Base-by-base conservation (phyloP, 2,888 invertebrate genomes). In the Aplocera efformata region DNA sequence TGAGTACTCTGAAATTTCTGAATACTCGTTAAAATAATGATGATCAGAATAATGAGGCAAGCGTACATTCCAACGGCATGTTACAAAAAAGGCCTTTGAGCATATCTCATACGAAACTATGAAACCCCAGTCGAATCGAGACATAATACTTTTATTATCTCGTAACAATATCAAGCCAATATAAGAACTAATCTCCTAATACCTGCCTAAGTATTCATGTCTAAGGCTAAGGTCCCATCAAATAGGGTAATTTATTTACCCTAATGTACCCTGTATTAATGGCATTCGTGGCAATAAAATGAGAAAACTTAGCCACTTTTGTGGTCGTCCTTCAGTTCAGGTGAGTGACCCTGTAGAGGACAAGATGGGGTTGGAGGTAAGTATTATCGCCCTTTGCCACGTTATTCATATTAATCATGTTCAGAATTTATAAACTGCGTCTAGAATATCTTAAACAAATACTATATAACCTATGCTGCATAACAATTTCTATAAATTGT, bases 171-270 rank as follows among this genome's bases (percentile, higher is more conserved):
- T 48, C 43, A 39, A 38, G 33, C 39, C 50, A 46, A 45, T 50
- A 39, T 32, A 39, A 47, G 45, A 48, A 44, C 48, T 50, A 53
- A 53, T 53, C 53, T 48, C 48, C 36, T 50, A 50, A 46, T 50
- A 53, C 52, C 53, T 48, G 45, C 28, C 39, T 34, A 41, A 50
- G 43, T 44, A 47, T 44, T 50, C 42, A 50, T 44, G 43, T 50
- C 39, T 39, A 23, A 31, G 33, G 13, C 13, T 17, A 17, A 33
- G 34, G 26, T 32, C 32, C 42, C 26, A 47, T 50, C 42, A 50
- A 46, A 46, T 32, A 40, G 41, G 47, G 44, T 47, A 47, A 45
- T 41, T 48, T 51, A 51, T 48, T 42, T 41, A 48, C 40, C 35
- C 30, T 26, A 35, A 47, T 42, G 40, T n/a, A n/a, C n/a, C n/a